A percentile compares a stretch with the other conserved stretches of the same genome.
Conservation (phyloP, 2,113 vertebrate genomes). For the Bothrops jararaca region DNA sequence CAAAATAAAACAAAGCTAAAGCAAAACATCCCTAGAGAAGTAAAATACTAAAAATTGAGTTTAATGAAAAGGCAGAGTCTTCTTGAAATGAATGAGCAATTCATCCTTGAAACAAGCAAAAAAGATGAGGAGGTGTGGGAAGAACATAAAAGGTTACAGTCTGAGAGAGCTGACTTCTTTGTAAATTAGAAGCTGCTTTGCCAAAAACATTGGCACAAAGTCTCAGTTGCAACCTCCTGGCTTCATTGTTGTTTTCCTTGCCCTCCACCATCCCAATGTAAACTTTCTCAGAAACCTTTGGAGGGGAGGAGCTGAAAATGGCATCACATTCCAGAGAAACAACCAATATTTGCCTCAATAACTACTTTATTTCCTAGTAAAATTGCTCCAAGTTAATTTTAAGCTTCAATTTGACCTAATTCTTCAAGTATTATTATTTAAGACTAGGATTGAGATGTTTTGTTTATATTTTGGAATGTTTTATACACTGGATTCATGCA, state of each 20-base stretch:
- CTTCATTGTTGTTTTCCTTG: rapidly evolving
- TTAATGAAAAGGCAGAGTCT: constrained; percentile 8
- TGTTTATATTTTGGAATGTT: not conserved
- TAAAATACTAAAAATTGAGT: not conserved
- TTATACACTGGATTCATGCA: not conserved
- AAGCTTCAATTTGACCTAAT: not conserved
- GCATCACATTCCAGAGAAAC: not conserved
- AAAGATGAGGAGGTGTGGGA: not conserved
- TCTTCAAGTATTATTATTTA: not conserved
- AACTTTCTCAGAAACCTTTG: not conserved
- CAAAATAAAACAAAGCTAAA: not conserved
- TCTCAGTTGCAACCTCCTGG: not conserved
- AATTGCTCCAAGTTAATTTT: not conserved
- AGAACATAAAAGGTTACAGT: constrained; percentile 1
- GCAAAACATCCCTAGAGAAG: not conserved
- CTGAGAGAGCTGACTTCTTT: constrained; percentile 10
- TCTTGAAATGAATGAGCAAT: constrained; percentile 23
- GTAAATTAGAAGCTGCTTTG: not conserved
- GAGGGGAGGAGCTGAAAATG: not conserved
- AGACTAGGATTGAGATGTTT: not conserved
- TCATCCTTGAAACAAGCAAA: not conserved
- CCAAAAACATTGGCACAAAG: not conserved
- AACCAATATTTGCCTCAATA: not conserved
- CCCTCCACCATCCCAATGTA: not conserved
- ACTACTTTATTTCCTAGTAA: not conserved